A percentile compares a stretch with the other conserved stretches of the same genome.
These are phyloP conservation scores for Amphiprion ocellaris DNA, from an alignment of 2,113 vertebrate species.

Conservation along the genomic window DNA sequence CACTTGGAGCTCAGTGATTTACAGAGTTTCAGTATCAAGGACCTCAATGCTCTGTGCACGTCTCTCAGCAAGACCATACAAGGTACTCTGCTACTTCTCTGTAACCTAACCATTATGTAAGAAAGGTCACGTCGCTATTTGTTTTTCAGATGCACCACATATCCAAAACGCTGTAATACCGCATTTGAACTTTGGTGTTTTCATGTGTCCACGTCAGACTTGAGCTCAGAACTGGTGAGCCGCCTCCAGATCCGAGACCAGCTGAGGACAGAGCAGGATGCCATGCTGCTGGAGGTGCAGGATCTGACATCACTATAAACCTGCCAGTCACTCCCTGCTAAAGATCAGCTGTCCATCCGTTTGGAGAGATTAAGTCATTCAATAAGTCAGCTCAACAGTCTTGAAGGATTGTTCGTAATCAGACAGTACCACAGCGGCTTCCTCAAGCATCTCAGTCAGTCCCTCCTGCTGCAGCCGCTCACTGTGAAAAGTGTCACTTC, in stretches of 20 bases:
- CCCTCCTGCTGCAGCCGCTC: too few species aligned
- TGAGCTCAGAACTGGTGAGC: slow-evolving; percentile 85
- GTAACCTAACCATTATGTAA: background rate
- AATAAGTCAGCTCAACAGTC: too few species aligned
- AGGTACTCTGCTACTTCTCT: slow-evolving; percentile 53
- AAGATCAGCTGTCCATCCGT: background rate
- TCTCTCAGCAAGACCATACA: slow-evolving; percentile 82
- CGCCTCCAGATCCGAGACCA: slow-evolving; percentile 84
- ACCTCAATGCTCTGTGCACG: slow-evolving; percentile 70
- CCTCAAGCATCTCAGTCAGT: too few species aligned
- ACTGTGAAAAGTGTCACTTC: too few species aligned
- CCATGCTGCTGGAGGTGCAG: slow-evolving; percentile 87
- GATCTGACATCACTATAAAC: slow-evolving; percentile 84
- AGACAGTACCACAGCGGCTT: too few species aligned
- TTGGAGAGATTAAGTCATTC: too few species aligned
- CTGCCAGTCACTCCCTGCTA: background rate
- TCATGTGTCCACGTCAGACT: slow-evolving; percentile 57
- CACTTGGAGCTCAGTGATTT: slow-evolving; percentile 72
- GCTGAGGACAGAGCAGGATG: slow-evolving; percentile 87
- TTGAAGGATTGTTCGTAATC: too few species aligned
- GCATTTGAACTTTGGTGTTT: fast-evolving
- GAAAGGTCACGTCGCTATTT: background rate
- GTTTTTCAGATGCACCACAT: background rate
- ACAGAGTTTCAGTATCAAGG: slow-evolving; percentile 68
- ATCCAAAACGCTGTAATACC: too few species aligned